Evolutionary conservation across 2,113 vertebrate species (phyloP), one percentile per base, ranked within the genome.

Genomic region (Nothocercus nigrocapillus): DNA sequence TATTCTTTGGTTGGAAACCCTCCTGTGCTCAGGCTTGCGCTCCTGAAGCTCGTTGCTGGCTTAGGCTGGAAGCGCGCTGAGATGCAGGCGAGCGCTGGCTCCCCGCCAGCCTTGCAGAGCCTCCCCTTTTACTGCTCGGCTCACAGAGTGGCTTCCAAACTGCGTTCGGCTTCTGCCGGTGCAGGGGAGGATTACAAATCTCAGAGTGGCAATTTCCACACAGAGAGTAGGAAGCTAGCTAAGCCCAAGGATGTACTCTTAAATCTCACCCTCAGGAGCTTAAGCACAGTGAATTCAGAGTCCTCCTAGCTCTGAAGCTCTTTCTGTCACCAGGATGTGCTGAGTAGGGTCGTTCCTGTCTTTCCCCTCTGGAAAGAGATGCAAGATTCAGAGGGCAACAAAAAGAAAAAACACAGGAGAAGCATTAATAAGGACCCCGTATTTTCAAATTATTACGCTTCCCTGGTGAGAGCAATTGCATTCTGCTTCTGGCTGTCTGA

Each of bases 221-320:
- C 1, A 34, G 69, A 24, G 36, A 89, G 38, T 4, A 64, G 27
- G 61, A 51, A 89, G 4, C 56, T 68, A 66, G 30, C 42, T 90
- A 42, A 75, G 78, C 78, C 53, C 51, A 38, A 54, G 45, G 40
- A 51, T 77, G 20, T 4, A 1, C 36, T 63, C 9, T 30, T 40
- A 83, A 89, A 67, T 54, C 77, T 45, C 84, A 22, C 56, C 24
- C 34, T 90, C 54, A 69, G 84, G 47, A 94, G 24, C 3, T 49
- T 45, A 40, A 84, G n/a, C 30, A 40, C 0, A 0, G 64, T 38
- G 77, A 24, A 61, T 84, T 91, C 66, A 49, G 3, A 9, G 4
- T 36, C 40, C 49, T 70, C 20, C 19, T 25, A 17, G 22, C 10
- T 42, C 61, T 51, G 66, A 72, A 84, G 18, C 17, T 72, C 42